Evolutionary conservation across 2,113 vertebrate genomes (phyloP).

Genomic region (Crotalus helleri): DNA sequence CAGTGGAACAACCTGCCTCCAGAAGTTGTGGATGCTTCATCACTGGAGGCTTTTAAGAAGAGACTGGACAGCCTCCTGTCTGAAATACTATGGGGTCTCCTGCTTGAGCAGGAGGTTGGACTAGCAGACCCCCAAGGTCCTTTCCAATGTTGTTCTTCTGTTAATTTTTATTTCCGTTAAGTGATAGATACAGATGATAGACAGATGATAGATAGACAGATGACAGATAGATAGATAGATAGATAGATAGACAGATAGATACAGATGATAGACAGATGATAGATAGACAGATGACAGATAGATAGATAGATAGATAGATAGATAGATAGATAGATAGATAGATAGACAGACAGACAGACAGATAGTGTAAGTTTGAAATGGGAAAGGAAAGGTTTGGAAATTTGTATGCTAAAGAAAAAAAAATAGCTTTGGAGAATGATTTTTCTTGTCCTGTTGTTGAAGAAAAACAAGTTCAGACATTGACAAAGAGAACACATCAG

Average conservation of each 20-base stretch:
- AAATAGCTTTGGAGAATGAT: neutral
- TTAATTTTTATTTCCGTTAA: neutral
- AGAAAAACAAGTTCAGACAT: neutral
- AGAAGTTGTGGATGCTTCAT: neutral
- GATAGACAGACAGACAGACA: rapidly evolving
- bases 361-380: neutral
- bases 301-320: too few relatives aligned
- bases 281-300: too few relatives aligned
- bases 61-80: neutral
- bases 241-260: too few relatives aligned
- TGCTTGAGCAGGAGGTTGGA: neutral
- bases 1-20: neutral
- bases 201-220: too few relatives aligned
- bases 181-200: too few relatives aligned
- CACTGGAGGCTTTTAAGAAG: neutral
- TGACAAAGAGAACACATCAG: neutral
- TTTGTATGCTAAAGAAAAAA: neutral
- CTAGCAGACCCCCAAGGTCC: neutral
- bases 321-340: too few relatives aligned
- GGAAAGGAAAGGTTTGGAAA: neutral
- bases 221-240: too few relatives aligned
- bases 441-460: neutral
- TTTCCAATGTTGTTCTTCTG: neutral
- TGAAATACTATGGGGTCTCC: neutral
- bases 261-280: too few relatives aligned